Conservation (phyloP, 1,140 invertebrate genomes). For the Sminthurinus signatus region DNA sequence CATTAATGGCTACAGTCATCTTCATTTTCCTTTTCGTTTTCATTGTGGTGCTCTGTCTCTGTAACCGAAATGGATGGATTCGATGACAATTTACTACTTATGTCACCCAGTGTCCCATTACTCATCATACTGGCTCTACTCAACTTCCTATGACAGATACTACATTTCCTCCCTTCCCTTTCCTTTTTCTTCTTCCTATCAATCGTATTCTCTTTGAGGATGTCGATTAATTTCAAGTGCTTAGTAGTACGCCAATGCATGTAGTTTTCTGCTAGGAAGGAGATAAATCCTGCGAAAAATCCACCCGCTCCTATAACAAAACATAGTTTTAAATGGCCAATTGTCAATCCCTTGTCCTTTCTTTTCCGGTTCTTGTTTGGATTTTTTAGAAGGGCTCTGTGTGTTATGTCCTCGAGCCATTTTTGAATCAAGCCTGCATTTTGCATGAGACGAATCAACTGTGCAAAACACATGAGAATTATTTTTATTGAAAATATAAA, state of each 20-base stretch:
- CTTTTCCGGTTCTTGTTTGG: conserved; percentile 20
- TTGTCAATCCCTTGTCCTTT: conserved; percentile 13
- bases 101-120: too few relatives aligned
- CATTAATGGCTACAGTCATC: too few relatives aligned
- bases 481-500: too few relatives aligned
- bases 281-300: conserved; percentile 19
- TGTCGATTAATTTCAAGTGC: too few relatives aligned
- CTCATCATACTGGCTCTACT: too few relatives aligned
- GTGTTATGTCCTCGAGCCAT: conserved; percentile 32
- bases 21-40: too few relatives aligned
- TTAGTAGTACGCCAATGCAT: conserved; percentile 11
- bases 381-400: conserved; percentile 18
- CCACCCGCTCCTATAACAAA: conserved; percentile 25
- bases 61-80: too few relatives aligned
- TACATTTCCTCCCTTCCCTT: neutral
- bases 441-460: conserved; percentile 30
- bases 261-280: conserved; percentile 10
- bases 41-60: too few relatives aligned
- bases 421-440: conserved; percentile 38
- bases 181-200: neutral
- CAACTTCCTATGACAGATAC: too few relatives aligned
- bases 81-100: too few relatives aligned
- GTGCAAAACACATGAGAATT: conserved; percentile 4
- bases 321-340: conserved; percentile 30
- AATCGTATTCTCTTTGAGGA: neutral